Evolutionary conservation across 2,797 vertebrate genomes (phyloP).

Genomic region (Schizopygopsis malacanthus): DNA sequence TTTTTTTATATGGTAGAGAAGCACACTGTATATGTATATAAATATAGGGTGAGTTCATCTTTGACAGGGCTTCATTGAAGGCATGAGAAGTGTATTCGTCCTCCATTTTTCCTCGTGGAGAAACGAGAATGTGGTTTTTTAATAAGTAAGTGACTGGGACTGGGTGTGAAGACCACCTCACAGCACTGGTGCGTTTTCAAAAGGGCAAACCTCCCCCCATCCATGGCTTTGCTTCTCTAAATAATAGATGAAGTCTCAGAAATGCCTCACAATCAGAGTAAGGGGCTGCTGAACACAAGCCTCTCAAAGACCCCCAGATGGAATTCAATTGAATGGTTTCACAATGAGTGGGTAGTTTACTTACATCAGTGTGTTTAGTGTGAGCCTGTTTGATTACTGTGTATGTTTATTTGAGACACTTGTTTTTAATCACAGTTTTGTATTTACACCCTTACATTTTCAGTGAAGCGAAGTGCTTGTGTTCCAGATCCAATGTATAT

Average conservation of each 20-base stretch:
- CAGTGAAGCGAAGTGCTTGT: not conserved
- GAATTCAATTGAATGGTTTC: constrained; percentile 8
- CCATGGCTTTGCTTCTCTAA: constrained; percentile 53
- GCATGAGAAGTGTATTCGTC: constrained; percentile 3
- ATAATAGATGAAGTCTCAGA: constrained; percentile 56
- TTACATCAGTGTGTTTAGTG: not conserved
- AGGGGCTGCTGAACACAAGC: constrained; percentile 5
- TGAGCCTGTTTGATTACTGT: not conserved
- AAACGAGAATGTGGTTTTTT: constrained; percentile 30
- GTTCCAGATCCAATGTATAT: not conserved
- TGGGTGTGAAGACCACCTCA: constrained; percentile 41
- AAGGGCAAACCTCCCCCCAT: constrained; percentile 39
- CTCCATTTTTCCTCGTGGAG: constrained; percentile 11
- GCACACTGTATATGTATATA: not conserved
- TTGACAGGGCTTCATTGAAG: not conserved
- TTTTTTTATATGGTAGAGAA: not conserved
- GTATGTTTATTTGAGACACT: not conserved
- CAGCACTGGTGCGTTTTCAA: constrained; percentile 42
- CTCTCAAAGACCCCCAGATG: constrained; percentile 29
- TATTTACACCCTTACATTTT: not conserved
- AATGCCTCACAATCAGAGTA: constrained; percentile 49
- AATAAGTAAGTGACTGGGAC: constrained; percentile 44
- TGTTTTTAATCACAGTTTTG: not conserved
- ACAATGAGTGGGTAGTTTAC: not conserved
- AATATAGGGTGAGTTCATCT: not conserved